Base-by-base conservation (phyloP, 1,140 invertebrate genomes). In the Drosophila sp. region DNA sequence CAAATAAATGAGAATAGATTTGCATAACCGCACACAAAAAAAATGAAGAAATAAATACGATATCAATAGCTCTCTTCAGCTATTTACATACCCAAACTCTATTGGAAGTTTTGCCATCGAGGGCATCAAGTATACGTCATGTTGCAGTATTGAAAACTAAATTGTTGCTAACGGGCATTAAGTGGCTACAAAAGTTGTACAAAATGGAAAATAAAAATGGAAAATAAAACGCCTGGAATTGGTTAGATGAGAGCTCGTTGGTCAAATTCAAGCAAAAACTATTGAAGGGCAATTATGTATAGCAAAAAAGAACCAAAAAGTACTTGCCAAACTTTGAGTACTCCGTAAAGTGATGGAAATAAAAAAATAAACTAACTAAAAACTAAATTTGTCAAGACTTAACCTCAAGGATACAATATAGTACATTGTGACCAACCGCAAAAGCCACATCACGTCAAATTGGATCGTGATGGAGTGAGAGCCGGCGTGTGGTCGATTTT, bases 81-180 rank as follows among this genome's bases (percentile, higher is more conserved):
- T 74, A 70, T 77, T 77, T 77, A 66, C 71, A 77, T 70, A 74
- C 54, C 71, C 66, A 61, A 70, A 77, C 74, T 69, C 65, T 74
- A 74, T 77, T 70, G 40, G 74, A 77, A 74, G 57, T 77, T 77
- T 70, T 62, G 56, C 54, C 70, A 72, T 25, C 33, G 60, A 58
- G 56, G 35, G 25, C 70, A 72, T 73, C 75, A 77, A 74, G 71
- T 74, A 70, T 70, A 66, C 71, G 75, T 62, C 71, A 77, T 70
- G 75, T 35, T 70, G 73, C 62, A 54, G 23, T 56, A 65, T 60
- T 61, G 55, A 62, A 72, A 64, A 55, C 56, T 55, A 73, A 71
- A 78, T 75, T 64, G 60, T 67, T 78, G 72, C 76, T 64, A 78
- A 71, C 60, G 72, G 76, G 66, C 72, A 78, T 71, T 78, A 75